Percentiles rank a stretch among this genome's conserved stretches.
Evolutionary conservation across 2,888 invertebrate genomes (phyloP).

Genomic region (Nycteola revayana): DNA sequence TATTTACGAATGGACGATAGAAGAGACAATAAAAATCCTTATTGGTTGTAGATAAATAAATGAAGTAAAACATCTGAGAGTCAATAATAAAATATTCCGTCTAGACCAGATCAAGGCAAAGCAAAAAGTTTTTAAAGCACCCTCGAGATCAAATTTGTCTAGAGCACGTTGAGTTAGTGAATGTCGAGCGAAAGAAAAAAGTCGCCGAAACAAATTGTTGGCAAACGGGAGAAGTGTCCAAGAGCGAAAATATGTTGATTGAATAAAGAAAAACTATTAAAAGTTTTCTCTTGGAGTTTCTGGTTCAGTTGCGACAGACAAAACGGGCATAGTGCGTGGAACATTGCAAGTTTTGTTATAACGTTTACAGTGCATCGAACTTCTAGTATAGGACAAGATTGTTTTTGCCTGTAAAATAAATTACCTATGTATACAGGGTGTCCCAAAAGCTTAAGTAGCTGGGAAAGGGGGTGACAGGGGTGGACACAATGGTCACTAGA

Average conservation of each 20-base stretch:
- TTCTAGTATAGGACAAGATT: too few relatives aligned
- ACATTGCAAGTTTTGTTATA: conserved; percentile 33
- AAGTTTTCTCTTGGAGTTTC: conserved; percentile 67
- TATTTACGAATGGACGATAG: conserved; percentile 2
- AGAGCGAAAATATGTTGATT: conserved; percentile 80
- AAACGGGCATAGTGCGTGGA: conserved; percentile 56
- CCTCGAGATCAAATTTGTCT: conserved; percentile 69
- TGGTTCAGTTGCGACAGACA: conserved; percentile 61
- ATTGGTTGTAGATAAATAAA: conserved; percentile 11
- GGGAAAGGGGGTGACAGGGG: too few relatives aligned
- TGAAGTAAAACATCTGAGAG: conserved; percentile 13
- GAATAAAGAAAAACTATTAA: conserved; percentile 81
- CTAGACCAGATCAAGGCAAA: conserved; percentile 57
- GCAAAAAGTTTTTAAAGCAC: conserved; percentile 59
- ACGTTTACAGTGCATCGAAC: too few relatives aligned
- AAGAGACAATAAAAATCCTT: conserved; percentile 5
- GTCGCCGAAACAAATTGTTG: conserved; percentile 74
- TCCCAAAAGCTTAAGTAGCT: too few relatives aligned
- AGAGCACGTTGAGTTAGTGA: conserved; percentile 54
- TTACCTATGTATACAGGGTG: too few relatives aligned
- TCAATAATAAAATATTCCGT: conserved; percentile 51
- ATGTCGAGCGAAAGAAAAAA: conserved; percentile 59
- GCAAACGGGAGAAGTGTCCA: conserved; percentile 76
- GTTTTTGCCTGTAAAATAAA: too few relatives aligned
- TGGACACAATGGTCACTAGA: too few relatives aligned